These are phyloP conservation scores for Xenentodon cancila DNA, from an alignment of 2,797 vertebrate species.

Conservation along the genomic window DNA sequence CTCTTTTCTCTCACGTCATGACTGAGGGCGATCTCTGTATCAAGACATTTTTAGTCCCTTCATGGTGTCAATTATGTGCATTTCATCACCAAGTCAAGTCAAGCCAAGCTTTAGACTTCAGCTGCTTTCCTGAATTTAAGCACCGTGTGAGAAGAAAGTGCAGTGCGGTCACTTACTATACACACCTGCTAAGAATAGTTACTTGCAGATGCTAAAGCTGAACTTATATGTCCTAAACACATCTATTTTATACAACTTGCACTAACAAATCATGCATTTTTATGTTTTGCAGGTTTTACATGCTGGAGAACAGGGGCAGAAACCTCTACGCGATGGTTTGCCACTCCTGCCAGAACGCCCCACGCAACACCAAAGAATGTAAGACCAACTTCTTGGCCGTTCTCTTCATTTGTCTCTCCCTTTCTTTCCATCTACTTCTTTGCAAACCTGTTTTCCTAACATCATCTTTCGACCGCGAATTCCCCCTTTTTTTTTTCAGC, in stretches of 20 bases:
- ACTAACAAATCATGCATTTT: background rate
- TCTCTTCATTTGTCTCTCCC: background rate
- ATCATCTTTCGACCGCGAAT: slow-evolving; percentile 4
- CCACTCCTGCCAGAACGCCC: slow-evolving; percentile 93
- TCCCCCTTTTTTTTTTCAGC: too few species aligned
- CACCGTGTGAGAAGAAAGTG: slow-evolving; percentile 7
- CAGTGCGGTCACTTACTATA: slow-evolving; percentile 9
- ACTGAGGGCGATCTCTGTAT: slow-evolving; percentile 49
- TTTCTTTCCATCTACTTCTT: slow-evolving; percentile 7
- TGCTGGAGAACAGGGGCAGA: slow-evolving; percentile 91
- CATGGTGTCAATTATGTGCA: slow-evolving; percentile 59
- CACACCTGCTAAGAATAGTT: background rate
- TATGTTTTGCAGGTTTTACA: slow-evolving; percentile 88
- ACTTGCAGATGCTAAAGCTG: background rate
- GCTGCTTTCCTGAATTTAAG: slow-evolving; percentile 28
- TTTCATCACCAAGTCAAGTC: slow-evolving; percentile 25
- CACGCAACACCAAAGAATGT: slow-evolving; percentile 96
- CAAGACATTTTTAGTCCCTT: slow-evolving; percentile 34
- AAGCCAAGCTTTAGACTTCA: slow-evolving; percentile 65
- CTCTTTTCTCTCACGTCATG: slow-evolving; percentile 20
- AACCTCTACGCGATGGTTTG: slow-evolving; percentile 96
- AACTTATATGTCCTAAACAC: background rate
- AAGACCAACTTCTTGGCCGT: slow-evolving; percentile 66
- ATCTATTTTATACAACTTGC: background rate
- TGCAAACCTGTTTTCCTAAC: background rate